Conservation (phyloP, 2,113 vertebrate genomes). For the Alectura lathami region DNA sequence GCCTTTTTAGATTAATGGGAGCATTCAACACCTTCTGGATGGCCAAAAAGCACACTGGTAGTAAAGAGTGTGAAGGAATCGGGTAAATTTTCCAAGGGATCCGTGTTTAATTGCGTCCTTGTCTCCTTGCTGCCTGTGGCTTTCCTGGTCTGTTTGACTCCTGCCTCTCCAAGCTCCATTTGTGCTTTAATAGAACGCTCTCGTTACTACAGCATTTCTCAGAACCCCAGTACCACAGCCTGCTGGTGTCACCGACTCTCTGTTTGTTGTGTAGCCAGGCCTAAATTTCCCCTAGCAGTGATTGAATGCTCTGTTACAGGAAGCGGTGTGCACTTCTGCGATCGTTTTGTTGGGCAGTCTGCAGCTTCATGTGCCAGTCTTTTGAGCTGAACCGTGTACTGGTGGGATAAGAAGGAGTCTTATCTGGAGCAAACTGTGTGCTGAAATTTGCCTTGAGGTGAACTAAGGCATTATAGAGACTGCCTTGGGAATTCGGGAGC, state of each 20-base stretch:
- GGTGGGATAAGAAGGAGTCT: background rate
- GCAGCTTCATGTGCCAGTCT: background rate
- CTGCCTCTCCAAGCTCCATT: background rate
- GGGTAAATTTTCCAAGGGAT: background rate
- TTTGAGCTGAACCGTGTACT: background rate
- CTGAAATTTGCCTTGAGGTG: constrained; percentile 2
- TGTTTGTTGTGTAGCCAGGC: background rate
- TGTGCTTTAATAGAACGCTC: background rate
- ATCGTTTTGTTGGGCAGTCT: background rate
- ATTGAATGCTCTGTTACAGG: background rate
- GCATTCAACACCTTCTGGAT: background rate
- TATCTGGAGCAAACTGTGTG: background rate
- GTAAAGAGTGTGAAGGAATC: background rate
- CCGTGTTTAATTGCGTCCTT: background rate
- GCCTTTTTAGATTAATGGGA: background rate
- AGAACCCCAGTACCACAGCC: background rate
- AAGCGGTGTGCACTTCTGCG: rapidly evolving
- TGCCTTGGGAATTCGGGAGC: background rate
- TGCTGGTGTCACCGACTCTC: background rate
- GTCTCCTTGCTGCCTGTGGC: background rate
- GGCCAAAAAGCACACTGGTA: background rate
- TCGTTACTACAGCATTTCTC: background rate
- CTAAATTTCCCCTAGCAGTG: background rate
- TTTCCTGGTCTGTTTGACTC: background rate
- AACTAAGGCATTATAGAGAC: background rate